Evolutionary conservation across 2,113 vertebrate genomes (phyloP).

Genomic region (Bubo scandiacus): DNA sequence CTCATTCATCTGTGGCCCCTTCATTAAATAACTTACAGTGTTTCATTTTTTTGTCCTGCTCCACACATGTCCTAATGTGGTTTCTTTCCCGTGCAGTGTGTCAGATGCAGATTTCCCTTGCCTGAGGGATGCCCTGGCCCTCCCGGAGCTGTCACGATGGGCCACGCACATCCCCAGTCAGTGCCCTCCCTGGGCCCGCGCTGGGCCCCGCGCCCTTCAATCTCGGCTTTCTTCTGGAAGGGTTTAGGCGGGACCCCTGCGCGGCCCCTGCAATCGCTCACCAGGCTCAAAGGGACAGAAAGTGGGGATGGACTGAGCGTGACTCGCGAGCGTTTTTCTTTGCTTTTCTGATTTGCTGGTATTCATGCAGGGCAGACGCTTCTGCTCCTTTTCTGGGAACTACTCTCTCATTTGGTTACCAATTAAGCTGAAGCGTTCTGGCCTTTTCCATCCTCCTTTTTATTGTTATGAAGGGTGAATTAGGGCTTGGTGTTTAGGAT

Average conservation of each 20-base stretch:
- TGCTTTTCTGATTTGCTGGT: not conserved
- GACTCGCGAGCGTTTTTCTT: not conserved
- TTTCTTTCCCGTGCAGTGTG: not conserved
- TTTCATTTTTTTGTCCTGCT: not conserved
- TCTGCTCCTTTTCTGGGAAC: not conserved
- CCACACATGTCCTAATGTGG: accelerated
- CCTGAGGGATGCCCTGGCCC: not conserved
- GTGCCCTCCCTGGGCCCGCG: not conserved
- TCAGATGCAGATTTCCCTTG: not conserved
- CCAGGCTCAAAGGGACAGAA: not conserved
- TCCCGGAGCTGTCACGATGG: accelerated
- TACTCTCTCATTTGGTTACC: conserved; percentile 21
- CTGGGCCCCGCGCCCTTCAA: not conserved
- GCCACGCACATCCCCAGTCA: accelerated
- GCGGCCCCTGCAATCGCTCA: accelerated
- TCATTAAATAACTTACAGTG: not conserved
- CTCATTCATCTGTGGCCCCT: not conserved
- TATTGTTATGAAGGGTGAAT: conserved; percentile 23
- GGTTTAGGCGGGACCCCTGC: not conserved
- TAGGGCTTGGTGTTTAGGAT: conserved; percentile 18
- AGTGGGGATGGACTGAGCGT: not conserved
- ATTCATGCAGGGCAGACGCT: not conserved
- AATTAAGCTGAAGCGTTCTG: conserved; percentile 13
- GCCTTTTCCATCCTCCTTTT: conserved; percentile 24
- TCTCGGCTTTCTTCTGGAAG: accelerated